These are phyloP conservation scores for Pangasius macronema DNA, from an alignment of 2,797 vertebrate species.

Conservation along the genomic window DNA sequence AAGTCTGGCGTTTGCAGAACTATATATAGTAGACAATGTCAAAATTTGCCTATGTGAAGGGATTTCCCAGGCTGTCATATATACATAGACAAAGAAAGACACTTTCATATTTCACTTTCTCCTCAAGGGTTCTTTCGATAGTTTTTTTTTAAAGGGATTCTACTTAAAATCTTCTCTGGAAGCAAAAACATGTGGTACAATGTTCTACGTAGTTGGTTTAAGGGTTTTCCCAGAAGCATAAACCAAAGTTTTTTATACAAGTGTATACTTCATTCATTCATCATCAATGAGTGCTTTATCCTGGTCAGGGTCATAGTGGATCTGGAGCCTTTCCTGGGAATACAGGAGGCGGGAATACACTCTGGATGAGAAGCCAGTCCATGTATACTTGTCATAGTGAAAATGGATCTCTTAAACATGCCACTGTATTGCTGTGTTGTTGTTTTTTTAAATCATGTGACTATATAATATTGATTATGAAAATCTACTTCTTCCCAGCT, in stretches of 20 bases:
- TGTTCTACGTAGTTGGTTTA: background rate
- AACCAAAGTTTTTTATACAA: background rate
- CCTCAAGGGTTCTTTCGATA: background rate
- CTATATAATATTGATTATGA: background rate
- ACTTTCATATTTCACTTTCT: background rate
- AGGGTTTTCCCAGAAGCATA: background rate
- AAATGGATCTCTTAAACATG: background rate
- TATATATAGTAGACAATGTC: background rate
- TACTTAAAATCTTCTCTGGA: background rate
- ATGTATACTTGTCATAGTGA: background rate
- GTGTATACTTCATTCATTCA: background rate
- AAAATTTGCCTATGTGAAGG: background rate
- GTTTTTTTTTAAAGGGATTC: background rate
- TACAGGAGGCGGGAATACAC: background rate
- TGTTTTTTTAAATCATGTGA: background rate
- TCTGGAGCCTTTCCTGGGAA: background rate
- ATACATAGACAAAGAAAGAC: background rate
- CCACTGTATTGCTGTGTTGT: background rate
- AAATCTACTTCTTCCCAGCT: no score
- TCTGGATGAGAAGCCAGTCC: background rate
- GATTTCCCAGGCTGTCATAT: background rate
- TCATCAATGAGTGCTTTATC: background rate
- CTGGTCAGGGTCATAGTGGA: background rate
- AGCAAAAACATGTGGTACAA: background rate
- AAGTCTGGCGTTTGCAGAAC: background rate